These are phyloP conservation scores for Saccostrea cuccullata DNA, from an alignment of 1,140 invertebrate genomes.

Conservation along the genomic window DNA sequence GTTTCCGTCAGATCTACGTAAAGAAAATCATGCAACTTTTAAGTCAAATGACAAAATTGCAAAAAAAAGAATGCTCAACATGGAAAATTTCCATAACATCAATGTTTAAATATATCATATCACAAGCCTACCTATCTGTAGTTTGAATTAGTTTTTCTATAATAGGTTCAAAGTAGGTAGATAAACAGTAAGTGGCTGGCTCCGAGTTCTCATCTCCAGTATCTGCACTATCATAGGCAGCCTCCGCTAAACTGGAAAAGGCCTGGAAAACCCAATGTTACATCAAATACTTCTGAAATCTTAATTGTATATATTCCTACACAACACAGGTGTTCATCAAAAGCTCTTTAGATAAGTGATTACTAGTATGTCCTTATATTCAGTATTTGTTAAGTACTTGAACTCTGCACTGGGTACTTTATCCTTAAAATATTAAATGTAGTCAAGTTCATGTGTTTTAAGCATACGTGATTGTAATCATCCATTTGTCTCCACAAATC, in stretches of 20 bases:
- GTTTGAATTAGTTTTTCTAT: constrained; percentile 94
- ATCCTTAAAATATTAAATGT: no score
- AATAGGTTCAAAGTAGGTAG: constrained; percentile 95
- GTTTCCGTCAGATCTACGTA: constrained; percentile 80
- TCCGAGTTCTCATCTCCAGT: constrained; percentile 83
- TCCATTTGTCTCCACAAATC: no score
- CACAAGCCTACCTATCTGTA: constrained; percentile 89
- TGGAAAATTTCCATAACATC: not conserved
- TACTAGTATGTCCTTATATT: no score
- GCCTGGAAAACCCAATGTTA: constrained; percentile 80
- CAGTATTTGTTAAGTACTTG: no score
- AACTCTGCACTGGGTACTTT: no score
- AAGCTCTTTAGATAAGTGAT: no score
- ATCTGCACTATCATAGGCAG: constrained; percentile 91
- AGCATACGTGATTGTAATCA: no score
- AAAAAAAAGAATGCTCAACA: no score
- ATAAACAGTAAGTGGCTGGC: constrained; percentile 96
- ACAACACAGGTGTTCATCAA: no score
- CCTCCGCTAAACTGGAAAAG: constrained; percentile 97
- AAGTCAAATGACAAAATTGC: not conserved
- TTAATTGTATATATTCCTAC: no score
- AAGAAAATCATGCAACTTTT: not conserved
- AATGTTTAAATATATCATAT: not conserved
- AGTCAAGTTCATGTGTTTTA: no score
- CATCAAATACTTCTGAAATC: not conserved